A percentile compares a stretch with the other conserved stretches of the same genome.
Conservation (phyloP, 2,888 invertebrate species). For the Trachelus troglodyta region DNA sequence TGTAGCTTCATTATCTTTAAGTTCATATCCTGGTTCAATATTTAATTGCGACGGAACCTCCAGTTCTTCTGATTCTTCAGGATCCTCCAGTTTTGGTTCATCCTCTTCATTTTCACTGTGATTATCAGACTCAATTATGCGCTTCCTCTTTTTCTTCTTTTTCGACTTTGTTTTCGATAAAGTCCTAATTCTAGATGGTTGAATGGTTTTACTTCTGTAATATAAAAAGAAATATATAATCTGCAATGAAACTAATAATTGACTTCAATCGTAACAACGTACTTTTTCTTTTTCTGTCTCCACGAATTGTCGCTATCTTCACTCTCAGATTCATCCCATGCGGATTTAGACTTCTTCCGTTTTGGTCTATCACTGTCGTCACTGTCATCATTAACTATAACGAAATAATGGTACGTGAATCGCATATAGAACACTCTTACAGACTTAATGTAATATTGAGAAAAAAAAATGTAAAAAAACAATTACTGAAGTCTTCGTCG, state of each 20-base stretch:
- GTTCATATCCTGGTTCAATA: background rate
- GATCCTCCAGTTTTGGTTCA: conserved; percentile 66
- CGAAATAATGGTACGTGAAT: conserved; percentile 6
- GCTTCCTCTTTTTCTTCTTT: conserved; percentile 66
- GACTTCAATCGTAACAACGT: conserved; percentile 23
- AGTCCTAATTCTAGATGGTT: conserved; percentile 50
- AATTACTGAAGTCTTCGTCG: conserved; percentile 71
- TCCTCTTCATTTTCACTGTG: conserved; percentile 63
- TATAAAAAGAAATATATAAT: conserved; percentile 17
- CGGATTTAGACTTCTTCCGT: conserved; percentile 71
- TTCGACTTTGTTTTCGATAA: conserved; percentile 62
- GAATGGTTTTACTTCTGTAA: conserved; percentile 51
- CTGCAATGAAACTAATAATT: background rate
- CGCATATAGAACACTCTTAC: background rate
- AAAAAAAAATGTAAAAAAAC: conserved; percentile 18
- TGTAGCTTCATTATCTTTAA: background rate
- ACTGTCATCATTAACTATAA: conserved; percentile 68
- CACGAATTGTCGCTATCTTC: conserved; percentile 74
- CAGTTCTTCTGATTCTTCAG: conserved; percentile 3
- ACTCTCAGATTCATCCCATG: conserved; percentile 72
- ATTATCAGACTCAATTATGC: conserved; percentile 62
- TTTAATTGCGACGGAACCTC: background rate
- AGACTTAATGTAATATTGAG: background rate
- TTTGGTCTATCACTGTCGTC: conserved; percentile 71
- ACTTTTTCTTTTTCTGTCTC: conserved; percentile 68